phyloP scores from a whole-genome alignment of 64 coral and sea anemone species.

The Astreopora myriophthalma region DNA sequence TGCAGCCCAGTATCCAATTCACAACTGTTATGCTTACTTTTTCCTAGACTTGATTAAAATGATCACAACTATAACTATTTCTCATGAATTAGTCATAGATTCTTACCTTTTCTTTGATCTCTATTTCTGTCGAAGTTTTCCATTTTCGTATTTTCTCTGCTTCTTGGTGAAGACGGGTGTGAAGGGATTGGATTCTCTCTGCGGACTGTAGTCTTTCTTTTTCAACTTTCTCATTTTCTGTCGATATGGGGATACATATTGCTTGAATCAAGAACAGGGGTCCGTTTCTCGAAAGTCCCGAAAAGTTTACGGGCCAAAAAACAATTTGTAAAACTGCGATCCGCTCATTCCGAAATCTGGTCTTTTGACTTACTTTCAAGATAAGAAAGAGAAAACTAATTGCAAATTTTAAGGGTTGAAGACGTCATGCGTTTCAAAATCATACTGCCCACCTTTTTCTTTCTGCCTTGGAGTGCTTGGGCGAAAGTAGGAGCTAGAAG shows the following conservation, averaged over 20 bases:
- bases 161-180: slow-evolving; percentile 93
- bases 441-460: slow-evolving; percentile 70
- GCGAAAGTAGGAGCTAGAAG: slow-evolving; percentile 63
- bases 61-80: no score
- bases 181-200: slow-evolving; percentile 88
- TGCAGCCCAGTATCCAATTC: no score
- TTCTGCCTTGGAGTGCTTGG: slow-evolving; percentile 74
- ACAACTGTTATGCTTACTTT: no score
- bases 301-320: no score
- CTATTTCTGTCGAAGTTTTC: slow-evolving; percentile 97
- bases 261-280: background rate
- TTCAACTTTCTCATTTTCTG: slow-evolving; percentile 72
- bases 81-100: background rate
- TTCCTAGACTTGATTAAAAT: no score
- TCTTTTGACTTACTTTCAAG: no score
- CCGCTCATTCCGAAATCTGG: no score
- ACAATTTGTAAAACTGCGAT: no score
- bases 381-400: no score
- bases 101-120: slow-evolving; percentile 94
- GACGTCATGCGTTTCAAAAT: no score
- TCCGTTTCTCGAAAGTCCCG: no score
- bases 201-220: slow-evolving; percentile 81
- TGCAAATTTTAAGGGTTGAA: no score
- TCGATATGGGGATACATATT: background rate
- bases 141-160: slow-evolving; percentile 99